These are phyloP conservation scores for Acleris laterana DNA, from an alignment of 2,888 invertebrate genomes.

Conservation along the genomic window DNA sequence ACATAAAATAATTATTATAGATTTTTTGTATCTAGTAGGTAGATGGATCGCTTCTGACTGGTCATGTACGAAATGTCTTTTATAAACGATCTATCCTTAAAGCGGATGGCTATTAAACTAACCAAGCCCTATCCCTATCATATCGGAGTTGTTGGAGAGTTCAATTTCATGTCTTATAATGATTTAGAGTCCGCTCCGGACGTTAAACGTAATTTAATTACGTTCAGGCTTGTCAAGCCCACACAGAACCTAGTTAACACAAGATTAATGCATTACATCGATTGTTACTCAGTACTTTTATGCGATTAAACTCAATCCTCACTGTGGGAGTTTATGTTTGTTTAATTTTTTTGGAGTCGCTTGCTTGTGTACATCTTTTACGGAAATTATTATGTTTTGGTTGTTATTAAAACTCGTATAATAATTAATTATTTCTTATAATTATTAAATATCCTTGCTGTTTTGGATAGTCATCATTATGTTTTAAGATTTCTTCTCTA, in stretches of 20 bases:
- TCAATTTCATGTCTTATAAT: slow-evolving; percentile 62
- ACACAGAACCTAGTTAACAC: slow-evolving; percentile 74
- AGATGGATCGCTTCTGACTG: neutral
- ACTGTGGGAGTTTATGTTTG: neutral
- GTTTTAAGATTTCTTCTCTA: too few species aligned
- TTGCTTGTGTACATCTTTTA: too few species aligned
- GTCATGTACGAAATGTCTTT: slow-evolving; percentile 9
- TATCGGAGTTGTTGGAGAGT: slow-evolving; percentile 48
- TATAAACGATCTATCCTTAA: slow-evolving; percentile 13
- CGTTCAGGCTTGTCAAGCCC: slow-evolving; percentile 72
- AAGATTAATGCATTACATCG: slow-evolving; percentile 73
- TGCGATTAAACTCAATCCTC: slow-evolving; percentile 16
- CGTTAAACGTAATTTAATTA: slow-evolving; percentile 78
- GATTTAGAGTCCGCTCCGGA: slow-evolving; percentile 69
- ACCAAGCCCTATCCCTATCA: slow-evolving; percentile 41
- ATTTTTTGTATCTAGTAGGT: too few species aligned
- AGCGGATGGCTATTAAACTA: slow-evolving; percentile 14
- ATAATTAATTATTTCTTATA: too few species aligned
- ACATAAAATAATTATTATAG: too few species aligned
- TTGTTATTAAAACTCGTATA: too few species aligned
- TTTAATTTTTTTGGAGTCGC: too few species aligned
- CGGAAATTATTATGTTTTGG: too few species aligned
- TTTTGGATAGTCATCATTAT: too few species aligned
- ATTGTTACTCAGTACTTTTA: slow-evolving; percentile 39
- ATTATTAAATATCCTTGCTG: too few species aligned